Base-by-base conservation (phyloP, 2,888 invertebrate genomes). In the Nymphalis c-album region DNA sequence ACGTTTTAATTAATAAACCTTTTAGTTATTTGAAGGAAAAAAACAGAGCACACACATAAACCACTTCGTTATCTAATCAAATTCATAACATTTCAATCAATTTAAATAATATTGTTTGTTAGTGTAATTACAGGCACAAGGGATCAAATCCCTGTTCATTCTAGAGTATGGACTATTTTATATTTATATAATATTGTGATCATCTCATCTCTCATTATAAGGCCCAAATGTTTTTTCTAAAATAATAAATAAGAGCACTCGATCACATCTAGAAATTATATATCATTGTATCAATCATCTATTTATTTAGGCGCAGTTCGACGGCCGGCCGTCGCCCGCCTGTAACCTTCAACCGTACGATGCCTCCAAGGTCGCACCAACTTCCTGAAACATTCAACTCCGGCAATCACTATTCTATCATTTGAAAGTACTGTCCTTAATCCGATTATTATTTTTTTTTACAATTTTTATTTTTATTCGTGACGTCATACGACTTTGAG, bases 271-370 rank as follows among this genome's bases (percentile, higher is more conserved):
- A 17, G 57, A 8, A n/a, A n/a, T 18, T 18, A 5, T 57, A 40
- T n/a, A 40, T 57, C 35, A 4, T 7, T 57, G 40, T 35, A 17
- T 40, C 53, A 50, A 22, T 10, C 57, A 35, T 78, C 79, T 79
- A 80, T 85, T 79, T 84, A 84, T 85, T 83, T 84, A 81, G 83
- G 85, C 74, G 76, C 78, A 75, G 85, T 82, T 87, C 88, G 85
- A 79, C 81, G 87, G 75, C 87, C 88, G 84, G 82, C 55, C 87
- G 82, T 75, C 81, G 86, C 75, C 76, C 83, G 75, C 70, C 67
- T 16, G 53, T 82, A 80, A 86, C 88, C 90, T 88, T 88, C 88
- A 87, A 85, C 85, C 81, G 76, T 73, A 61, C 78, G 63, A 60
- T 51, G 53, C 70, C 63, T 61, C 75, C 85, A 87, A 88, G 87